phyloP scores from a whole-genome alignment of 1,140 invertebrate genomes.

The Nymphalis io region DNA sequence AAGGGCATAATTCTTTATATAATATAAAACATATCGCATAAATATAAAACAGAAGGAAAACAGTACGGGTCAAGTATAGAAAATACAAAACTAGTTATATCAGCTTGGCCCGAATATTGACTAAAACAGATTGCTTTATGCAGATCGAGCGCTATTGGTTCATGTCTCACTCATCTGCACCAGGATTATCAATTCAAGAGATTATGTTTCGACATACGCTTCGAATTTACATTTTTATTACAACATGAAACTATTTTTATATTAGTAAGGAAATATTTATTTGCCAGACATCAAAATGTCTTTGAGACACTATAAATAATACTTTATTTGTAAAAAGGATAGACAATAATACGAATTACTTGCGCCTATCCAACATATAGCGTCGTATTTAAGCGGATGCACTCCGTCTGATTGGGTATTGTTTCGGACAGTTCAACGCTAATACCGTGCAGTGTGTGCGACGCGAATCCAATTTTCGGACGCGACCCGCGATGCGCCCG shows the following conservation, averaged over 20 bases:
- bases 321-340: background rate
- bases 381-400: conserved; percentile 30
- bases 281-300: no score
- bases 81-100: background rate
- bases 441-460: conserved; percentile 61
- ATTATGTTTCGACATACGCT: conserved; percentile 60
- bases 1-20: background rate
- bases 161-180: conserved; percentile 46
- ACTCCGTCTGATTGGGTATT: conserved; percentile 71
- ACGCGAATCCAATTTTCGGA: conserved; percentile 73
- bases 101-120: conserved; percentile 10
- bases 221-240: conserved; percentile 20
- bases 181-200: conserved; percentile 51
- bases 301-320: no score
- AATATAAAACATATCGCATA: background rate
- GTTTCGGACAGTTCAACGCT: conserved; percentile 56
- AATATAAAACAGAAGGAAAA: background rate
- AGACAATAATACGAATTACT: background rate
- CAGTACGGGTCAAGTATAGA: background rate
- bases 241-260: background rate
- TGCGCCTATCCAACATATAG: background rate
- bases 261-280: background rate
- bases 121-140: conserved; percentile 30
- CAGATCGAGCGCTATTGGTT: conserved; percentile 49
- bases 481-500: conserved; percentile 49